Evolutionary conservation across 2,113 vertebrate species (phyloP).

Genomic region (Toxotes jaculatrix): DNA sequence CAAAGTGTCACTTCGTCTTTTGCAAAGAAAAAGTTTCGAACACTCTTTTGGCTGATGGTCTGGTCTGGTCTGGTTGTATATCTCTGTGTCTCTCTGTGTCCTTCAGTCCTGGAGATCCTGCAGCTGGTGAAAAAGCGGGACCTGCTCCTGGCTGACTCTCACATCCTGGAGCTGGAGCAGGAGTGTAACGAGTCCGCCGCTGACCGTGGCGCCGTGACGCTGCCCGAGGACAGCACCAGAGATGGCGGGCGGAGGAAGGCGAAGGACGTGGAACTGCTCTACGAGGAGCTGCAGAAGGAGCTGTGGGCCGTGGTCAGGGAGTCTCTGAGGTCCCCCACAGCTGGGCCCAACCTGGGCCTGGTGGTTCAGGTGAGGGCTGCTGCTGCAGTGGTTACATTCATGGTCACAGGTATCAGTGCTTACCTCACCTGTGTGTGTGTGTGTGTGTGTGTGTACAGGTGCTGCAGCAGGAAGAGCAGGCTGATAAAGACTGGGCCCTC

Average conservation of each 20-base stretch:
- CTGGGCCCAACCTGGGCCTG: slow-evolving; percentile 85
- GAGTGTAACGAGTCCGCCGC: slow-evolving; percentile 81
- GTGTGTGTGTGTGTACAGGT: slow-evolving; percentile 72
- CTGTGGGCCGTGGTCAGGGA: slow-evolving; percentile 90
- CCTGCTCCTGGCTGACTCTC: slow-evolving; percentile 87
- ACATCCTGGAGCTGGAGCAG: slow-evolving; percentile 92
- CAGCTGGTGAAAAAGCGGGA: slow-evolving; percentile 91
- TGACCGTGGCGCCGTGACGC: neutral
- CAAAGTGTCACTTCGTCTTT: too few relatives aligned
- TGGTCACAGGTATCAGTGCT: neutral
- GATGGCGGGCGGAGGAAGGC: slow-evolving; percentile 85
- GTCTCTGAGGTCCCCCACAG: slow-evolving; percentile 83
- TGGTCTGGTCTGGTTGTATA: neutral
- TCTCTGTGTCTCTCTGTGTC: neutral
- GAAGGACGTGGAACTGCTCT: slow-evolving; percentile 91
- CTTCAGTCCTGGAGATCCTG: slow-evolving; percentile 91
- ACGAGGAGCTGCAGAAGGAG: slow-evolving; percentile 91
- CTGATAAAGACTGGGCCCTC: slow-evolving; percentile 74
- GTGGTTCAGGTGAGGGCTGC: slow-evolving; percentile 82
- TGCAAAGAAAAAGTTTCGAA: too few relatives aligned
- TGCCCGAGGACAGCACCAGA: slow-evolving; percentile 56
- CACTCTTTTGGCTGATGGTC: too few relatives aligned
- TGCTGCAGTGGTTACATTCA: neutral
- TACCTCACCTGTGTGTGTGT: neutral
- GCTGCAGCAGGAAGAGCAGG: slow-evolving; percentile 90